Conservation (phyloP, 2,888 invertebrate genomes). For the Cepaea hortensis region DNA sequence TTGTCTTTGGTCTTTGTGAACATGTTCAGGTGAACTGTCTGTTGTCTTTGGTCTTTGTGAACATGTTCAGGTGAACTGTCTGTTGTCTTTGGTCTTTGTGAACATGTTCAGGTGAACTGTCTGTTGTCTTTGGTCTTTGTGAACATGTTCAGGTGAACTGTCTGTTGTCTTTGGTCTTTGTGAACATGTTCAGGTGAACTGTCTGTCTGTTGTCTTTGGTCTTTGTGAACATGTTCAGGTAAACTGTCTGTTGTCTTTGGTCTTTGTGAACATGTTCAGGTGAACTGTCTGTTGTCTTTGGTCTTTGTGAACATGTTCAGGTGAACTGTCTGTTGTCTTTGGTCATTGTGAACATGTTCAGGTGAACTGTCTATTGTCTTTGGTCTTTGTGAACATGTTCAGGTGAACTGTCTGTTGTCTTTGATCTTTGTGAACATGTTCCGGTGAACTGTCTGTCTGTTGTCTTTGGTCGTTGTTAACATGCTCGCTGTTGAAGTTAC, state of each 20-base stretch:
- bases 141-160: neutral
- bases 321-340: slow-evolving; percentile 5
- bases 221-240: neutral
- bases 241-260: neutral
- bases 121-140: neutral
- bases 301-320: neutral
- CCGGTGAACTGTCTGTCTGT: slow-evolving; percentile 8
- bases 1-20: neutral
- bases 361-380: neutral
- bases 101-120: neutral
- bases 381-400: neutral
- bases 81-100: neutral
- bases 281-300: neutral
- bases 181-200: neutral
- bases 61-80: neutral
- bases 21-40: neutral
- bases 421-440: neutral
- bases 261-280: slow-evolving; percentile 9
- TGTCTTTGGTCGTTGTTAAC: neutral
- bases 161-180: neutral
- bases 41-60: neutral
- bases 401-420: slow-evolving; percentile 12
- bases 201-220: neutral
- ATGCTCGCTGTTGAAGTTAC: neutral
- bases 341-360: neutral